Evolutionary conservation across 1,140 invertebrate genomes (phyloP), one percentile per base, ranked within the genome.

Genomic region (Penaeus chinensis): DNA sequence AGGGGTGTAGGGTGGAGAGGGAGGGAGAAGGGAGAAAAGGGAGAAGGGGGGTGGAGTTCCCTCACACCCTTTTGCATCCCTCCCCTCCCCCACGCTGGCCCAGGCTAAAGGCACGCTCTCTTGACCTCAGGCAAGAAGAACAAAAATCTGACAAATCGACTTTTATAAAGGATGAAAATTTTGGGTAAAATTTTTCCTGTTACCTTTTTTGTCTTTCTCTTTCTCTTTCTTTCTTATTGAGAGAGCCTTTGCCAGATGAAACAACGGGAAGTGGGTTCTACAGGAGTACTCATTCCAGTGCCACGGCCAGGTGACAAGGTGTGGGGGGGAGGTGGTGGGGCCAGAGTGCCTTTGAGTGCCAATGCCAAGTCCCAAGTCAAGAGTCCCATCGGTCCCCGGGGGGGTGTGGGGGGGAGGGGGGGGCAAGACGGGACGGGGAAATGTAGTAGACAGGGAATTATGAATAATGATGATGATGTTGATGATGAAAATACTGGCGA

Each of bases 111-210:
- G 16, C 11, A 54, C 54, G 54, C 54, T 54, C 54, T 54, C 54
- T 11, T 54, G 54, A 54, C 54, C 54, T 54, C 54, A 54, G 54
- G 54, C 54, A 54, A 54, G 7, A 54, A 54, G 16, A 13, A 54
- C 10, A 54, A 54, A 42, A 42, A 42, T 42, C 37, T 42, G 54
- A 54, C 60, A 76, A 85, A 77, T 71, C 84, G 63, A 71, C 47
- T 47, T 80, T 32, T 54, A 66, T 61, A 66, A 63, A 79, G 74
- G 76, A 77, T 22, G 54, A 61, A 79, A 80, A 86, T 81, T 81
- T 86, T 79, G 54, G 10, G 5, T 32, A 32, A 54, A 11, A 0
- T 54, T 54, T 54, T 54, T 13, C 11, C 54, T 8, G 10, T 54
- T 54, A 10, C 10, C 54, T 54, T 54, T 54, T 16, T 54, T 13